Evolutionary conservation across 2,797 vertebrate species (phyloP), one percentile per base, ranked within the genome.

Genomic region (Brachymystax lenok): DNA sequence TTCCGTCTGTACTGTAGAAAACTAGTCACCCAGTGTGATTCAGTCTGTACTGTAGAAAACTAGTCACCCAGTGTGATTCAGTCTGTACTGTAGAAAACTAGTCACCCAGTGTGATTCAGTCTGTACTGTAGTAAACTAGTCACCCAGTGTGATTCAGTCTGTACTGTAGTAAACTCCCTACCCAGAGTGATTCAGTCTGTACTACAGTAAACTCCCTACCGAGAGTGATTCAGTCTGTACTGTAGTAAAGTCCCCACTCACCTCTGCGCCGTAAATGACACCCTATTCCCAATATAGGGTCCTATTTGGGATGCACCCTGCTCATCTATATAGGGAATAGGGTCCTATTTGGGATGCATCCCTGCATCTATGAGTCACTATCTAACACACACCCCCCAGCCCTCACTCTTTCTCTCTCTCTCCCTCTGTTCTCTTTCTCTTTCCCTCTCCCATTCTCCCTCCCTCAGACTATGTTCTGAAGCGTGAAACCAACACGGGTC

Each of bases 401-500:
- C 50, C 61, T 69, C 64, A 27, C 70, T 71, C 73, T 63, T 30
- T 59, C 61, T 40, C 68, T 56, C 67, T 56, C 74, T 40, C 74
- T 73, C 28, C 64, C 67, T 69, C 74, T 73, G 51, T 61, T 51
- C 66, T 19, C 16, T 17, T 51, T 14, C 8, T 3, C n/a, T n/a
- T n/a, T n/a, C n/a, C n/a, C 27, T 74, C 70, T 61, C 71, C 59
- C 68, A 64, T 66, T 17, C 74, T 40, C 69, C 52, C 71, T 67
- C 74, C 79, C 80, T 73, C 13, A 71, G 54, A 84, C 80, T 77
- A 59, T 76, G 54, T 79, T 72, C 80, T 84, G 79, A 83, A 81
- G 84, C 80, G 64, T 90, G 79, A 85, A 79, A 78, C 76, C 79
- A 73, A 51, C 74, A 80, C 76, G 73, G 86, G 76, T 74, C 54